Evolutionary conservation across 2,797 vertebrate species (phyloP).

Genomic region (Chromis chromis): DNA sequence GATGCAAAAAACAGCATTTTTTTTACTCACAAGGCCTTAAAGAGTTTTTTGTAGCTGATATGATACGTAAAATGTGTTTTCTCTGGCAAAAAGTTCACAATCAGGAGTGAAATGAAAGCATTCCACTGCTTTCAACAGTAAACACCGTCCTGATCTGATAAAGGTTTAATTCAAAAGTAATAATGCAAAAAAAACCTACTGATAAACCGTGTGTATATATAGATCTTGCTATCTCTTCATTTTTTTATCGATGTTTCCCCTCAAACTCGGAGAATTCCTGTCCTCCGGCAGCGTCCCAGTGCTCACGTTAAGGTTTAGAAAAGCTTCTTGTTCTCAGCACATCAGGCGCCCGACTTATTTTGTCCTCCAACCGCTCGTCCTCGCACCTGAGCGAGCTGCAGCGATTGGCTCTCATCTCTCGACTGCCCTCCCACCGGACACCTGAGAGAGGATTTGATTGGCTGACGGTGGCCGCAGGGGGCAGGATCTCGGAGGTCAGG

Average conservation of each 20-base stretch:
- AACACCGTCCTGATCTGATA: slow-evolving; percentile 35
- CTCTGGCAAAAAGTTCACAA: slow-evolving; percentile 34
- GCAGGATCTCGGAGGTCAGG: slow-evolving; percentile 86
- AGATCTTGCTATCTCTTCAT: slow-evolving; percentile 37
- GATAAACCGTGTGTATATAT: slow-evolving; percentile 28
- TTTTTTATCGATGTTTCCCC: background rate
- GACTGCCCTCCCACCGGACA: slow-evolving; percentile 69
- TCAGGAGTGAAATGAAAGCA: slow-evolving; percentile 54
- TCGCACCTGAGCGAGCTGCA: slow-evolving; percentile 56
- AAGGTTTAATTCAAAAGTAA: slow-evolving; percentile 50
- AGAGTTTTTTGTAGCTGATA: slow-evolving; percentile 5
- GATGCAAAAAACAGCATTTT: slow-evolving; percentile 14
- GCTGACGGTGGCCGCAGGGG: slow-evolving; percentile 42
- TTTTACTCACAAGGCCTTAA: slow-evolving; percentile 18
- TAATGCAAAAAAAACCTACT: slow-evolving; percentile 37
- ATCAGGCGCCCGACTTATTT: slow-evolving; percentile 44
- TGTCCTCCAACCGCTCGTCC: slow-evolving; percentile 40
- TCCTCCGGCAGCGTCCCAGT: slow-evolving; percentile 33
- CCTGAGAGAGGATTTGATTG: slow-evolving; percentile 55
- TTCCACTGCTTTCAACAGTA: slow-evolving; percentile 41
- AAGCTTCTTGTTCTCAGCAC: slow-evolving; percentile 55
- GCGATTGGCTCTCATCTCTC: slow-evolving; percentile 69
- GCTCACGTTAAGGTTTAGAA: slow-evolving; percentile 42
- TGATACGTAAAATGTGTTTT: slow-evolving; percentile 39
- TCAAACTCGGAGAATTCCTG: slow-evolving; percentile 7